phyloP scores from a whole-genome alignment of 2,113 vertebrate genomes.

The Pangasianodon gigas region DNA sequence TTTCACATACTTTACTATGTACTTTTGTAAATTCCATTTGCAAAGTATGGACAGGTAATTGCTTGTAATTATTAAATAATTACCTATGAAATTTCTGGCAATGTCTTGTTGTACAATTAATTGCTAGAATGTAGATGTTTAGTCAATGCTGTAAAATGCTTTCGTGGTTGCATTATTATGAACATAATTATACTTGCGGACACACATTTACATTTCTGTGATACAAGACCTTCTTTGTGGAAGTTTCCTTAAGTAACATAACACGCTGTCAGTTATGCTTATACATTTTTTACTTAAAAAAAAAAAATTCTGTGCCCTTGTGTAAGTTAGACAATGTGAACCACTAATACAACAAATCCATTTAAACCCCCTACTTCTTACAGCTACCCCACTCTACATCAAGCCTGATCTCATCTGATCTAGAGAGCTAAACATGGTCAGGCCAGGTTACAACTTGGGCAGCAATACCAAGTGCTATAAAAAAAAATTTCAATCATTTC shows the following conservation, averaged over 20 bases:
- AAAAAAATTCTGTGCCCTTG: background rate
- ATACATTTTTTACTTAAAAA: background rate
- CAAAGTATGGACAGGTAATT: background rate
- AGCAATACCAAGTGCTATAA: background rate
- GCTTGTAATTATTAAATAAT: background rate
- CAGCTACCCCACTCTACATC: background rate
- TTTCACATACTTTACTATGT: background rate
- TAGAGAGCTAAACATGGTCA: background rate
- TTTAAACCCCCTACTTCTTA: background rate
- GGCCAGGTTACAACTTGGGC: background rate
- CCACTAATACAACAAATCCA: background rate
- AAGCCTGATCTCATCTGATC: background rate
- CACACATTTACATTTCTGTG: too few species aligned
- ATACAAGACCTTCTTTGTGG: constrained; percentile 10
- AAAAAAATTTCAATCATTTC: background rate
- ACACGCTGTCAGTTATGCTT: background rate
- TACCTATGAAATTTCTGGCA: background rate
- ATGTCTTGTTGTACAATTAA: too few species aligned
- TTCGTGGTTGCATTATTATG: background rate
- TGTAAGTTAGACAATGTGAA: background rate
- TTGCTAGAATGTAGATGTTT: too few species aligned
- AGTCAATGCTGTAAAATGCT: background rate
- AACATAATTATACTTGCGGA: too few species aligned
- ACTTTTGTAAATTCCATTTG: background rate
- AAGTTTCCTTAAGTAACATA: background rate